Evolutionary conservation across 2,888 invertebrate species (phyloP).

Genomic region (Nemotelus nigrinus): DNA sequence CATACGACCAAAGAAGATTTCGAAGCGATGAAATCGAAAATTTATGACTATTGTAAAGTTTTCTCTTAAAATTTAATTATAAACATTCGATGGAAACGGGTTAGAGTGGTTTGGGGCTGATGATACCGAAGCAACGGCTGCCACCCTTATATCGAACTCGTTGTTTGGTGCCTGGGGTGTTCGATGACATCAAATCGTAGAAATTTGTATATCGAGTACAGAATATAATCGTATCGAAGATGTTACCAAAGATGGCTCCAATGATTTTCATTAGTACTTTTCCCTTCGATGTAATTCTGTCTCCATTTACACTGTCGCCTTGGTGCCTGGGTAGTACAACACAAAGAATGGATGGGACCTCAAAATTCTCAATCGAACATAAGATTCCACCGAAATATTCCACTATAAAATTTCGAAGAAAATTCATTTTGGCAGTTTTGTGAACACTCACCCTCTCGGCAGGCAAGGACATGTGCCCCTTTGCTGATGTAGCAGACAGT

Average conservation of each 20-base stretch:
- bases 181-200: conserved; percentile 49
- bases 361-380: conserved; percentile 36
- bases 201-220: conserved; percentile 10
- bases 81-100: conserved; percentile 13
- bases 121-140: neutral
- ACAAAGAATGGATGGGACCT: neutral
- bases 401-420: neutral
- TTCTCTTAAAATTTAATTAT: conserved; percentile 50
- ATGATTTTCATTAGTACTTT: conserved; percentile 38
- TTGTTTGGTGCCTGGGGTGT: conserved; percentile 33
- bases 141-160: conserved; percentile 19
- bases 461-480: neutral
- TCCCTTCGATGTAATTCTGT: neutral
- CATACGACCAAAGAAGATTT: conserved; percentile 3
- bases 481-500: neutral
- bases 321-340: neutral
- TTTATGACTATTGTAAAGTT: conserved; percentile 50
- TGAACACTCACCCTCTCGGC: neutral
- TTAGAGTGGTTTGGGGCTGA: neutral
- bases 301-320: no score
- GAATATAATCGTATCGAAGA: no score
- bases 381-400: conserved; percentile 22
- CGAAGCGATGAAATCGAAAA: conserved; percentile 50
- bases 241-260: conserved; percentile 1
- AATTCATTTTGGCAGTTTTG: no score